These are phyloP conservation scores for Ammodytes marinus DNA, from an alignment of 2,113 vertebrate genomes.

Conservation along the genomic window DNA sequence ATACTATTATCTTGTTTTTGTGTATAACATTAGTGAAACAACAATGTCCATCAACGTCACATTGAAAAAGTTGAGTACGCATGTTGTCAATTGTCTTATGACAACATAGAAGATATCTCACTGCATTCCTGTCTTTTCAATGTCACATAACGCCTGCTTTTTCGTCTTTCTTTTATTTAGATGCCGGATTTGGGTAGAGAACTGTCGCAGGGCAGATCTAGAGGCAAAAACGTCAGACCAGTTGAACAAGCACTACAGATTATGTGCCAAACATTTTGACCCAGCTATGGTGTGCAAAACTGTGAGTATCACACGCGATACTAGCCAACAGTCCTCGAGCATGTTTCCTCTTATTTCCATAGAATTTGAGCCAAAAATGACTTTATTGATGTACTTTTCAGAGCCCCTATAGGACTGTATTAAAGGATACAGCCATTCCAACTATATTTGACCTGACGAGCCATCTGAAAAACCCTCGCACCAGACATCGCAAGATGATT, in stretches of 20 bases:
- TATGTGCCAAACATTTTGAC: conserved; percentile 96
- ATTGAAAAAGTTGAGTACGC: not conserved
- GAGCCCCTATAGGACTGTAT: conserved; percentile 96
- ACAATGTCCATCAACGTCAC: not conserved
- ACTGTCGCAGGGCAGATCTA: conserved; percentile 93
- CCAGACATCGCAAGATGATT: conserved; percentile 94
- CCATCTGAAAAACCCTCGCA: conserved; percentile 94
- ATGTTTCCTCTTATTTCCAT: not conserved
- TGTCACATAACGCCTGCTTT: not conserved
- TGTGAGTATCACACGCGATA: conserved; percentile 81
- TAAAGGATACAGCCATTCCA: conserved; percentile 96
- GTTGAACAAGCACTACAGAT: conserved; percentile 94
- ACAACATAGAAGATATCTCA: not conserved
- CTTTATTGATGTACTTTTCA: conserved; percentile 67
- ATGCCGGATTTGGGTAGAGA: conserved; percentile 96
- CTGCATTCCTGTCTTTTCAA: too few relatives aligned
- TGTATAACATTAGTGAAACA: too few relatives aligned
- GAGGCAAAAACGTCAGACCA: conserved; percentile 96
- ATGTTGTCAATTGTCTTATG: not conserved
- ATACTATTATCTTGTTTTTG: not conserved
- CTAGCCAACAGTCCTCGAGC: too few relatives aligned
- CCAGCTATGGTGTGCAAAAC: conserved; percentile 95
- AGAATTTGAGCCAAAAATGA: not conserved
- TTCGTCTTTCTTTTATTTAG: conserved; percentile 72
- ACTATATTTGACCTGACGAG: conserved; percentile 95